Evolutionary conservation across 1,140 invertebrate species (phyloP), one percentile per base, ranked within the genome.

Genomic region (Drosophila bipectinata): DNA sequence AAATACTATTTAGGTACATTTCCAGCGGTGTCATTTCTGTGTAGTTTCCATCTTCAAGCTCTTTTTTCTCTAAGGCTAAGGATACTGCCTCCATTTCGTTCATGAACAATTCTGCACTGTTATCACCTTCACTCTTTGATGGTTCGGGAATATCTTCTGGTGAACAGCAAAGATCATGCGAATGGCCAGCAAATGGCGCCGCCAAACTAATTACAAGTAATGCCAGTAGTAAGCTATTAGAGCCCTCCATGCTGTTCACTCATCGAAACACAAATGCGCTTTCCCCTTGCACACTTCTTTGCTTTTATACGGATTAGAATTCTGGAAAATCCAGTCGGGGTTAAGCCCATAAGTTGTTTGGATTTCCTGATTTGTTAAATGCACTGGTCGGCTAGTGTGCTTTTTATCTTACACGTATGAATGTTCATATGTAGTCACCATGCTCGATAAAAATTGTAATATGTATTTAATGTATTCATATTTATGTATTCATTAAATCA

Each of bases 91-190:
- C 69, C 72, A 74, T 45, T 9, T 53, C 59, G n/a, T 64, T 74
- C 72, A 74, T 73, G 14, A 64, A 74, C n/a, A 48, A 37, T 15
- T 74, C 72, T 12, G 72, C 72, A 57, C 72, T 74, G 15, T 73
- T 73, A 32, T 61, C 18, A 0, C 44, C 68, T 32, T 53, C 54
- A 3, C 24, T 28, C 3, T 28, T 26, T 24, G 30, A 34, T 8
- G 49, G 34, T 9, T 51, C 58, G 28, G 72, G 10, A 0, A 1
- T 0, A 7, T 49, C 45, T 7, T 45, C 37, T 0, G 34, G 0
- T 14, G 9, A 9, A 8, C 4, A 61, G 28, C 47, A 21, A 3
- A 12, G 6, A 8, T 68, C 66, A 8, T 68, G 62, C 6, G 66
- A 4, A 57, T 69, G 64, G 12, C 14, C 66, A 21, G 54, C 64